Evolutionary conservation across 2,797 vertebrate species (phyloP).

Genomic region (Bovichtus variegatus): DNA sequence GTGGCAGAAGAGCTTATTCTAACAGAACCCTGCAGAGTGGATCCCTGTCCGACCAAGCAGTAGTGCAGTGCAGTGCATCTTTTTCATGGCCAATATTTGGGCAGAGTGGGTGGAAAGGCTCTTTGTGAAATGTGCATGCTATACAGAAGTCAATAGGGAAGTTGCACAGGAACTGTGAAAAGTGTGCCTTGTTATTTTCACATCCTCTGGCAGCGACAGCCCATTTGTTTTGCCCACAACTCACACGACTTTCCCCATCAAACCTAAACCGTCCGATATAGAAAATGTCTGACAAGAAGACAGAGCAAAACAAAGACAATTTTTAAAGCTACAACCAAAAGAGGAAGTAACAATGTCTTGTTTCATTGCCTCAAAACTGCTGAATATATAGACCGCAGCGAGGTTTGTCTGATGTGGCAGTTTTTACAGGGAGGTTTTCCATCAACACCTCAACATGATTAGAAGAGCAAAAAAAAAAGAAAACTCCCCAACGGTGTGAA

Average conservation of each 20-base stretch:
- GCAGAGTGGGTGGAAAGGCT: slow-evolving; percentile 15
- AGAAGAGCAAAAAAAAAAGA: neutral
- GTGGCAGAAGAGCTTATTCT: neutral
- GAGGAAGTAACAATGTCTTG: neutral
- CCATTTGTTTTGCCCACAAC: slow-evolving; percentile 19
- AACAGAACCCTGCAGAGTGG: neutral
- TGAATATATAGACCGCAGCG: neutral
- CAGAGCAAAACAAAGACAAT: neutral
- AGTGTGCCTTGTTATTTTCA: slow-evolving; percentile 61
- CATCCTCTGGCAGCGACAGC: slow-evolving; percentile 39
- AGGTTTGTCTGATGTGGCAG: neutral
- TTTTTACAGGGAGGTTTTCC: neutral
- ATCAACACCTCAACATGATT: slow-evolving; percentile 15
- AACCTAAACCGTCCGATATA: neutral
- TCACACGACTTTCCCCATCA: neutral
- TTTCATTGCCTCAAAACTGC: neutral
- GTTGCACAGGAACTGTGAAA: slow-evolving; percentile 53
- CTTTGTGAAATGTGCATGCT: slow-evolving; percentile 15
- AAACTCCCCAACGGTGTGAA: slow-evolving; percentile 1
- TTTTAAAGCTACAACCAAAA: neutral
- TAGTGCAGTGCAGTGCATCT: neutral
- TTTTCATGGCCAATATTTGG: slow-evolving; percentile 15
- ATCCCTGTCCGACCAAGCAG: slow-evolving; percentile 6
- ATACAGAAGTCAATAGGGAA: slow-evolving; percentile 55
- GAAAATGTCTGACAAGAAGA: neutral